Percentiles rank a stretch among this genome's conserved stretches.
phyloP scores from a whole-genome alignment of 2,113 vertebrate genomes.

The Erpornis zantholeuca region DNA sequence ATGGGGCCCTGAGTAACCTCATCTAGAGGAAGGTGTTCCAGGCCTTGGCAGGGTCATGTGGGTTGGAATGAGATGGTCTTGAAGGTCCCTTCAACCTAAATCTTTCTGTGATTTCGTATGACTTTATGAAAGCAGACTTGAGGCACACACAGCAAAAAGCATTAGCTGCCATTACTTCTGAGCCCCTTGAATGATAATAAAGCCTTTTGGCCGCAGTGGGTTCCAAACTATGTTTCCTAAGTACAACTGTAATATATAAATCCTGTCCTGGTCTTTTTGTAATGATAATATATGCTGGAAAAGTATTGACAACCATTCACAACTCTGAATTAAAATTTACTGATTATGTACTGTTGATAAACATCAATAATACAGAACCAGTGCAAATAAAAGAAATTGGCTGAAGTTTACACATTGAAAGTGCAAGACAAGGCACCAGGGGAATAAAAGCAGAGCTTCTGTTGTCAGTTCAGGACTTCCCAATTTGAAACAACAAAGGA shows the following conservation, averaged over 20 bases:
- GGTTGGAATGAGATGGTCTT: neutral
- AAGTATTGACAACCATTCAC: neutral
- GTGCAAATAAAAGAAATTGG: neutral
- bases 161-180: neutral
- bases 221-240: neutral
- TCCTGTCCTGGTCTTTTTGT: neutral
- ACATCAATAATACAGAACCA: neutral
- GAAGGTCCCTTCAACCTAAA: neutral
- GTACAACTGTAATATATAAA: neutral
- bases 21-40: neutral
- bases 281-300: neutral
- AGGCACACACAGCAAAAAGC: neutral
- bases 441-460: neutral
- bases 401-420: neutral
- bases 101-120: neutral
- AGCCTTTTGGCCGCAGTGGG: neutral
- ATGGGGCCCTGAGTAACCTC: neutral
- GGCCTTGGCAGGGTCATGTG: neutral
- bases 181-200: neutral
- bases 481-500: neutral
- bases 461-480: neutral
- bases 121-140: neutral
- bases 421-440: neutral
- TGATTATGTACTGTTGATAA: neutral
- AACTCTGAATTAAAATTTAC: neutral